Percentiles rank a stretch among this genome's conserved stretches.
Evolutionary conservation across 2,888 invertebrate genomes (phyloP).

Genomic region (Tachystola acroxantha): DNA sequence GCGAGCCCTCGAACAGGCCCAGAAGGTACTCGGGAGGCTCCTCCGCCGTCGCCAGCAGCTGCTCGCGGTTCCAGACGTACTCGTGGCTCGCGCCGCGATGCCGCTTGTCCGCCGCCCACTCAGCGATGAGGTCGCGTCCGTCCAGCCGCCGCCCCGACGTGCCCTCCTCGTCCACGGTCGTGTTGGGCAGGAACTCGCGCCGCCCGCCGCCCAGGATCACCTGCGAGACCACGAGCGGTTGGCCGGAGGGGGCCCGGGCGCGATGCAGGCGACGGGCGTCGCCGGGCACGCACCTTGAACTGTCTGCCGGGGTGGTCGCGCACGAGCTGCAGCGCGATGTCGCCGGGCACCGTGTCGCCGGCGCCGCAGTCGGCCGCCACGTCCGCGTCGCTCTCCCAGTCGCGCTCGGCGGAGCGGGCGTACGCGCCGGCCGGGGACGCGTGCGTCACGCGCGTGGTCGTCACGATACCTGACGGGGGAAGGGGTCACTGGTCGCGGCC

Average conservation of each 20-base stretch:
- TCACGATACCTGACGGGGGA: conserved; percentile 84
- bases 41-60: conserved; percentile 45
- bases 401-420: conserved; percentile 76
- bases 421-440: conserved; percentile 83
- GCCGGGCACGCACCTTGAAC: too few relatives aligned
- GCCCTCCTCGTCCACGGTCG: conserved; percentile 57
- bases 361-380: conserved; percentile 57
- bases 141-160: conserved; percentile 68
- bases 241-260: too few relatives aligned
- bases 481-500: too few relatives aligned
- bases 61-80: conserved; percentile 70
- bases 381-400: conserved; percentile 84
- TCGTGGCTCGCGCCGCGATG: conserved; percentile 23
- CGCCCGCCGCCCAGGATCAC: conserved; percentile 79
- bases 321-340: conserved; percentile 77
- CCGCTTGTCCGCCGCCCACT: conserved; percentile 70
- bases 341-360: conserved; percentile 77
- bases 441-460: conserved; percentile 87
- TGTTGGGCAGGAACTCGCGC: conserved; percentile 62
- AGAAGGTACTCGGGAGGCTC: conserved; percentile 59
- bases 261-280: too few relatives aligned
- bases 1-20: conserved; percentile 61
- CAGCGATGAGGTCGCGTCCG: conserved; percentile 77
- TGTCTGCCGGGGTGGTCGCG: conserved; percentile 69
- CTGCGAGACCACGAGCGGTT: conserved; percentile 13